Percentiles rank a stretch among this genome's conserved stretches.
These are phyloP conservation scores for Drosophila tanythrix DNA, from an alignment of 2,888 invertebrate genomes.

Conservation along the genomic window DNA sequence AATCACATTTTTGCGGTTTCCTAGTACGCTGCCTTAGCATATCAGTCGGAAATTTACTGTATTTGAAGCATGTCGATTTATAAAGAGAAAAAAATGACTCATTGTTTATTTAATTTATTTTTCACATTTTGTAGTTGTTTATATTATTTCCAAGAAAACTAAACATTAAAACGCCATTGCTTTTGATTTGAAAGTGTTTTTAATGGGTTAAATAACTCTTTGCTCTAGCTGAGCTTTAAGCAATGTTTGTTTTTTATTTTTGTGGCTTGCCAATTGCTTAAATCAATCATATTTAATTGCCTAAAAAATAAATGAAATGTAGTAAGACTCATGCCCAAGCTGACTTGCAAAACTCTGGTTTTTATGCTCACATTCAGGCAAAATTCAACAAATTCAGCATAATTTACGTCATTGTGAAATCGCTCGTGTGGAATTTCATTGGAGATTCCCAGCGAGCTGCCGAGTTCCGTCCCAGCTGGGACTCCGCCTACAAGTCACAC, in stretches of 20 bases:
- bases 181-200: neutral
- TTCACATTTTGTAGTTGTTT: neutral
- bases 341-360: slow-evolving; percentile 15
- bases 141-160: neutral
- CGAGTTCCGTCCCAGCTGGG: slow-evolving; percentile 28
- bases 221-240: neutral
- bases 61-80: neutral
- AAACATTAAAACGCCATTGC: neutral
- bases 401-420: slow-evolving; percentile 34
- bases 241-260: neutral
- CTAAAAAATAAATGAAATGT: neutral
- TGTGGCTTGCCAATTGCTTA: neutral
- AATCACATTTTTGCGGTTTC: neutral
- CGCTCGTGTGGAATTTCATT: slow-evolving; percentile 15
- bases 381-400: slow-evolving; percentile 43
- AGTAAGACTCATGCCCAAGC: slow-evolving; percentile 5
- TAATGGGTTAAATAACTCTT: neutral
- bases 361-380: neutral
- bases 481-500: slow-evolving; percentile 38
- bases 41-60: neutral
- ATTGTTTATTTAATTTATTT: neutral
- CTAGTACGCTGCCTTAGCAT: neutral
- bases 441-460: slow-evolving; percentile 5
- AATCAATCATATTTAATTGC: slow-evolving; percentile 9
- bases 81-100: neutral